Evolutionary conservation across 2,888 invertebrate genomes (phyloP), one percentile per base, ranked within the genome.

Genomic region (Neoitamus cyanurus): DNA sequence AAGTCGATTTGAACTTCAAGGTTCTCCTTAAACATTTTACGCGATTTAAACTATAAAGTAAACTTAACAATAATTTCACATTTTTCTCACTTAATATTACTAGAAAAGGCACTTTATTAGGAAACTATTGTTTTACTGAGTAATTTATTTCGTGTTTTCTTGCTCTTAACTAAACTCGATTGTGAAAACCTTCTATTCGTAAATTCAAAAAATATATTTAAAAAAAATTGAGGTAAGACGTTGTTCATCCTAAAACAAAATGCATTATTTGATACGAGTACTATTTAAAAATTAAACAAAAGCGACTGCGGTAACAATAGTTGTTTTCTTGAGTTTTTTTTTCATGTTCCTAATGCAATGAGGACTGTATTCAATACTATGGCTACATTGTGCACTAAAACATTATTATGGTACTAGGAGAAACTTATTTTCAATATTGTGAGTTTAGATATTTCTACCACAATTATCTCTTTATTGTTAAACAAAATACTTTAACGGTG

Each of bases 171-270:
- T 58, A 58, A 58, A 58, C 20, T 58, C 25, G 15, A 20, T 58
- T 58, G 15, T 58, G 58, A 30, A 73, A 9, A 72, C n/a, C n/a
- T 72, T 73, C 31, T 46, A 34, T 48, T 20, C 9, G 46, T 70
- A 11, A 15, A 13, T 48, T 69, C 20, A 68, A 72, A 70, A 30
- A 20, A 37, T 15, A 48, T 78, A 78, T 34, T 58, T 75, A 20
- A 75, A 82, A 31, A 34, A 34, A 84, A 83, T 72, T 86, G 86
- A 86, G 86, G 86, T 86, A 86, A 86, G 75, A 85, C 85, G 86
- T 86, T 86, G 86, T 84, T 85, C 83, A 84, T 83, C 83, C 75
- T 84, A 85, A 85, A 70, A 84, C 69, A 48, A 83, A 83, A 83
- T 69, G 25, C n/a, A 72, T 42, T 48, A 84, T 68, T 84, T 69